Percentiles rank a stretch among this genome's conserved stretches.
These are phyloP conservation scores for Patella pellucida DNA, from an alignment of 2,888 invertebrate genomes.

Conservation along the genomic window DNA sequence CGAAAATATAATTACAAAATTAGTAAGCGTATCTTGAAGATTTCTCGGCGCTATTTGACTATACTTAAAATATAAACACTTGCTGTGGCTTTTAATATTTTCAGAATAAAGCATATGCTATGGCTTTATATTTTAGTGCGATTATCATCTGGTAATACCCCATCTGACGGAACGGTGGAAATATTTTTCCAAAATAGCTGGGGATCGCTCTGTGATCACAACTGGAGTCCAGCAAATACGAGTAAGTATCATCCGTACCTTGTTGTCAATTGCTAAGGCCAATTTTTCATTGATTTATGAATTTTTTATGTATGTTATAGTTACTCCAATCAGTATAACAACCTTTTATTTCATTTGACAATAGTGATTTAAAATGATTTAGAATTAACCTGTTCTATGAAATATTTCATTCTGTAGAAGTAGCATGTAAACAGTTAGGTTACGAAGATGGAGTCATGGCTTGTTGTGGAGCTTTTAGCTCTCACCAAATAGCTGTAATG, in stretches of 20 bases:
- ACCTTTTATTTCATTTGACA: background rate
- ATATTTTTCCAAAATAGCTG: slow-evolving; percentile 74
- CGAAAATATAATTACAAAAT: no score
- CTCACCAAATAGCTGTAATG: slow-evolving; percentile 45
- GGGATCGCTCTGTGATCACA: slow-evolving; percentile 83
- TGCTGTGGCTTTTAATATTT: no score
- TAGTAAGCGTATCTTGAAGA: no score
- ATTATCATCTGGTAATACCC: slow-evolving; percentile 44
- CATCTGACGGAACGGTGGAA: slow-evolving; percentile 48
- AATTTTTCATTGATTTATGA: background rate
- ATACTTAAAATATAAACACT: no score
- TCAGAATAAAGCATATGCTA: background rate
- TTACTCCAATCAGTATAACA: background rate
- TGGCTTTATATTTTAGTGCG: slow-evolving; percentile 41
- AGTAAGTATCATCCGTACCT: slow-evolving; percentile 34
- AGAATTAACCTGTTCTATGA: background rate
- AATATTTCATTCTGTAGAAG: slow-evolving; percentile 33
- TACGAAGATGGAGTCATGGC: slow-evolving; percentile 50
- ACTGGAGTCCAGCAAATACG: slow-evolving; percentile 79
- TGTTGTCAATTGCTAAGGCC: background rate
- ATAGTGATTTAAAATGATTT: background rate
- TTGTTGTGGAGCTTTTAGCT: slow-evolving; percentile 53
- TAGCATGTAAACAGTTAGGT: slow-evolving; percentile 52
- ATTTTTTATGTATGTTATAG: background rate
- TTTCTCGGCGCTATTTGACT: no score